Evolutionary conservation across 2,888 invertebrate species (phyloP).

Genomic region (Andricus quercusramuli): DNA sequence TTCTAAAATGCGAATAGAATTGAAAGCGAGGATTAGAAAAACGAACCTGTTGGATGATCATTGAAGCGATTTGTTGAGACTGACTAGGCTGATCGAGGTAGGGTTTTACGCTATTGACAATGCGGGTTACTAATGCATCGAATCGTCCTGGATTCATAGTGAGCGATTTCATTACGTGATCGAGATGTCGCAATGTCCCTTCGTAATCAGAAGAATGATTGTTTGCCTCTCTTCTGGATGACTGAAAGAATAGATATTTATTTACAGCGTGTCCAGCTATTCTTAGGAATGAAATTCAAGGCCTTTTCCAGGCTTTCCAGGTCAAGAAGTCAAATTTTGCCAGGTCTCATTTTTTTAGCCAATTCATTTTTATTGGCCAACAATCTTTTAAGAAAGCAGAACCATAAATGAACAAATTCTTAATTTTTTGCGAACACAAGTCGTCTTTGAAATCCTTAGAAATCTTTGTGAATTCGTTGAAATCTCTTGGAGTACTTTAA

Average conservation of each 20-base stretch:
- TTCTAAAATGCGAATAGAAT: background rate
- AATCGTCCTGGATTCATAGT: constrained; percentile 90
- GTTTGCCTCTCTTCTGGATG: constrained; percentile 50
- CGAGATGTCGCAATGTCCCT: constrained; percentile 80
- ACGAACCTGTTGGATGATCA: constrained; percentile 71
- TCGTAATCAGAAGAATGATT: constrained; percentile 59
- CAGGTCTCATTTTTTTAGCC: too few relatives aligned
- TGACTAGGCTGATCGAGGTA: constrained; percentile 82
- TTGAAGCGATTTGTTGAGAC: constrained; percentile 66
- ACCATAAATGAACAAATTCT: too few relatives aligned
- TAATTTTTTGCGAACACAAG: too few relatives aligned
- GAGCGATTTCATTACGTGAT: constrained; percentile 86
- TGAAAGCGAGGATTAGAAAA: background rate
- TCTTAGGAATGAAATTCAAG: too few relatives aligned
- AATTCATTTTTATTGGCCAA: too few relatives aligned
- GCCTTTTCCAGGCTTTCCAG: too few relatives aligned
- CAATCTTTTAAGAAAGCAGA: too few relatives aligned
- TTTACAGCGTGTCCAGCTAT: background rate
- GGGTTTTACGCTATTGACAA: constrained; percentile 85
- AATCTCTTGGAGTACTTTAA: too few relatives aligned
- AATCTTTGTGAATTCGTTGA: too few relatives aligned
- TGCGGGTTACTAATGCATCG: constrained; percentile 84
- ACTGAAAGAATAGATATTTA: background rate
- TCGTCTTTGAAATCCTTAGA: too few relatives aligned
- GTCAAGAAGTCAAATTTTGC: too few relatives aligned